Base-by-base conservation (phyloP, 2,888 invertebrate genomes). In the Xylota sylvarum region DNA sequence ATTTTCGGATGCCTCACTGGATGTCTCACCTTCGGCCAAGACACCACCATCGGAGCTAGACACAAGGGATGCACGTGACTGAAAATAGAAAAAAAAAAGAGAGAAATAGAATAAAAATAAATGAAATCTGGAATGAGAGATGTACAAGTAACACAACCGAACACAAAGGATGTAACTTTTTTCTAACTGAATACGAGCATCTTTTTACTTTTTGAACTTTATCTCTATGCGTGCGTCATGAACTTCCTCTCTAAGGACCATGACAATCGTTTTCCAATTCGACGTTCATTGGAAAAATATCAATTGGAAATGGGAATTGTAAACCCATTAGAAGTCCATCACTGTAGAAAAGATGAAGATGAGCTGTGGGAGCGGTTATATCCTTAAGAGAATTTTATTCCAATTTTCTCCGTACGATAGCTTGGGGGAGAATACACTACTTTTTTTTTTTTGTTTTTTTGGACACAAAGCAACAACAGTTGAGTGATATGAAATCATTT, bases 1-100 rank as follows among this genome's bases (percentile, higher is more conserved):
- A 88, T 93, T 94, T 55, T 94, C 94, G 6, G 94, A 94, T 88
- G 94, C 94, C 90, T 94, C 95, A 32, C 94, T 95, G 88, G 94
- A 94, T 9, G 94, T 95, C 90, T 95, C 95, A 89, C 92, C 93
- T 89, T 92, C 93, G 88, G 93, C 93, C 90, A 94, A 93, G 88
- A 94, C 93, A 90, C 94, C 94, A 89, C 94, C 94, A 89, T 94
- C 94, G 82, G 94, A 94, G 89, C 92, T 92, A 80, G 93, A 93
- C 87, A 92, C 91, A 88, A 92, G 91, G 88, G 93, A 93, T 89
- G 91, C 91, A 90, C 91, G 92, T 89, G 93, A 93, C 92, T 93
- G 89, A 50, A 89, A 90, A 88, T 85, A 89, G 74, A 83, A 67
- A 85, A 50, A 67, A 85, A 50, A 48, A 81, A 77, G 76, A 76